phyloP scores from a whole-genome alignment of 2,113 vertebrate genomes.

The Platanista minor region DNA sequence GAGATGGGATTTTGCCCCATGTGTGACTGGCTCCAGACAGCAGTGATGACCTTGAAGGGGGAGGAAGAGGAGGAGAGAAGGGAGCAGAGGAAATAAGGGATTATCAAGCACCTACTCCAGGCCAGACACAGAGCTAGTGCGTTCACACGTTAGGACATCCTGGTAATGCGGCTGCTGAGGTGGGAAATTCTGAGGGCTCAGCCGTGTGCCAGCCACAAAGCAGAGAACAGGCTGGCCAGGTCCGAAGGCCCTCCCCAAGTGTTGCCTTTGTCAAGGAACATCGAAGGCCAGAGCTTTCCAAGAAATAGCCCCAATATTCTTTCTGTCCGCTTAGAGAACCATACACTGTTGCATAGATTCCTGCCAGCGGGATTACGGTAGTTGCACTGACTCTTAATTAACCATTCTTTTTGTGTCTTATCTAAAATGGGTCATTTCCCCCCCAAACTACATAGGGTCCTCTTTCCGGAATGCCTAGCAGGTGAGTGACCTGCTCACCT shows the following conservation, averaged over 20 bases:
- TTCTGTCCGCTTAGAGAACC: background rate
- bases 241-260: background rate
- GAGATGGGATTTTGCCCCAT: background rate
- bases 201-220: background rate
- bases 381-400: constrained; percentile 24
- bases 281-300: background rate
- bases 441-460: background rate
- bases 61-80: background rate
- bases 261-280: constrained; percentile 1
- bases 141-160: background rate
- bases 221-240: background rate
- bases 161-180: background rate
- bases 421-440: constrained; percentile 23
- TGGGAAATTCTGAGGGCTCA: background rate
- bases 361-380: background rate
- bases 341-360: background rate
- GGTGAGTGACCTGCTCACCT: background rate
- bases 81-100: background rate
- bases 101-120: background rate
- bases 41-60: background rate
- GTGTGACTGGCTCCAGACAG: background rate
- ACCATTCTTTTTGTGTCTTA: background rate
- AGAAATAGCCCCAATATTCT: background rate
- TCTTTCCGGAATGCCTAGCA: background rate
- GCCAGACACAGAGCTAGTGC: background rate